Conservation (phyloP, 2,797 vertebrate species). For the Mus spretus region DNA sequence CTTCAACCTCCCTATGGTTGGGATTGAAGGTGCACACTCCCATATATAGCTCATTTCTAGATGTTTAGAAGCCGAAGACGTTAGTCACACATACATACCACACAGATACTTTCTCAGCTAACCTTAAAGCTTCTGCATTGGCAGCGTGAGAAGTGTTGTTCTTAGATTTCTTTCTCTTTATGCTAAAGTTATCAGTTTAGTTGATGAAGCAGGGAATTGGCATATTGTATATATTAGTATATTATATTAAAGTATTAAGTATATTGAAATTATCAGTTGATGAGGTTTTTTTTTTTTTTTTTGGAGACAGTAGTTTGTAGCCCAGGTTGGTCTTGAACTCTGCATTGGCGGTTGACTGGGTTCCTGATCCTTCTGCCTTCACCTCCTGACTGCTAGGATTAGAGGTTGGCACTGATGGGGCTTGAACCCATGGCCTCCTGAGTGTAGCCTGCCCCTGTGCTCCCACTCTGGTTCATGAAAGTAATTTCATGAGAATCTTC, state of each 20-base stretch:
- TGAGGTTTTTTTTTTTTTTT: not conserved
- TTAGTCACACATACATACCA: not conserved
- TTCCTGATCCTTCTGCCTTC: not conserved
- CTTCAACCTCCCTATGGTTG: not conserved
- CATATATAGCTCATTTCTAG: not conserved
- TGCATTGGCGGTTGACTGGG: not conserved
- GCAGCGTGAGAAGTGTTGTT: conserved; percentile 10
- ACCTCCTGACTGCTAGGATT: not conserved
- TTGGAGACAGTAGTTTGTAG: not conserved
- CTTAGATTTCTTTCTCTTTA: conserved; percentile 54
- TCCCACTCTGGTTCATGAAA: not conserved
- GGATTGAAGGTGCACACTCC: too few relatives aligned
- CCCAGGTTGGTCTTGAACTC: not conserved
- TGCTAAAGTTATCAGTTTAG: conserved; percentile 35
- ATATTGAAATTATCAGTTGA: not conserved
- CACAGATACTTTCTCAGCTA: not conserved
- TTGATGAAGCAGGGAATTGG: conserved; percentile 38
- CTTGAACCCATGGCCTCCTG: not conserved
- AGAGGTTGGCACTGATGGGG: not conserved
- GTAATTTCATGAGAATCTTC: conserved; percentile 41
- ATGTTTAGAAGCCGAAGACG: not conserved
- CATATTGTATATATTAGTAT: not conserved
- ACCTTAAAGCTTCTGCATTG: conserved; percentile 12
- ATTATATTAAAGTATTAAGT: not conserved
- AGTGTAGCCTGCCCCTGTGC: not conserved